Evolutionary conservation across 2,888 invertebrate species (phyloP), one percentile per base, ranked within the genome.

Genomic region (Unio delphinus): DNA sequence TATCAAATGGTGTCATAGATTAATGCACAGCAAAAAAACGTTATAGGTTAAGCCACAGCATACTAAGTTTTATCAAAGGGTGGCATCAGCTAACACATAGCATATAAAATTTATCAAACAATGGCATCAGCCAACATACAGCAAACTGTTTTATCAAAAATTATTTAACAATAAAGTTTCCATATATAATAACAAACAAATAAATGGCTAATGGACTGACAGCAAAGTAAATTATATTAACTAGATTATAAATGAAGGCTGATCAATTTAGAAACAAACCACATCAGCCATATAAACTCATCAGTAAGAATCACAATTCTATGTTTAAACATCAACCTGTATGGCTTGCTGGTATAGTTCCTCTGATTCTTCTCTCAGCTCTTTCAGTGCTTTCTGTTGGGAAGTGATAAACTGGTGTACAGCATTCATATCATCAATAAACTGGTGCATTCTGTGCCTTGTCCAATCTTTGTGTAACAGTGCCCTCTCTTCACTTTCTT

Each of bases 311-410:
- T 5, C 56, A 71, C 18, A 59, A 55, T 26, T 54, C 23, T 59
- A 64, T 54, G 65, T 68, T 65, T 20, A 28, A 28, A 64, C 65
- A 20, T 28, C 23, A 90, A 95, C 95, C 93, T 94, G 92, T 77
- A 97, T 93, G 23, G 98, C 97, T 87, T 94, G 94, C 87, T 94
- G 92, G 89, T 97, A 98, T 1, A 98, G 91, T 58, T 95, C 95
- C 85, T 95, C 95, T 0, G 96, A 97, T 84, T 94, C 95, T 34
- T 92, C 92, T 82, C 93, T 92, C 11, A 99, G 91, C 88, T 95
- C 95, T 68, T 94, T 93, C 4, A 98, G 90, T 0, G 98, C 97
- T 83, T 92, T 93, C 76, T 82, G 65, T 71, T 87, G 97, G 0
- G 94, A 92, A 61, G 90, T 91, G 81, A 93, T 87, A 4, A 95